phyloP scores from a whole-genome alignment of 2,797 vertebrate genomes.

The Danio aesculapii region DNA sequence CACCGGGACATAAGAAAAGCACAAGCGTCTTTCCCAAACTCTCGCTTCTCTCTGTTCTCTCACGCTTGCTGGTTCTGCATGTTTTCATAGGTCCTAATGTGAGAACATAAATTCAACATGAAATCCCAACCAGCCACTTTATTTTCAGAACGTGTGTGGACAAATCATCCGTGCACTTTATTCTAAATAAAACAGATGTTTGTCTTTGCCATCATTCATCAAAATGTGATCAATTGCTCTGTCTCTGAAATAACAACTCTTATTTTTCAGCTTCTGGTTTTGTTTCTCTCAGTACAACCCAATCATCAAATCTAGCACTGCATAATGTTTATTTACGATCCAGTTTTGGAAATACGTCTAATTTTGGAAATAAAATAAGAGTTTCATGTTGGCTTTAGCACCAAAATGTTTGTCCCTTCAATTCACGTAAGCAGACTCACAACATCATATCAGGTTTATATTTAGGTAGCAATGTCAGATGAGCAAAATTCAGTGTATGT shows the following conservation, averaged over 20 bases:
- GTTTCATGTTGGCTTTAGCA: constrained; percentile 23
- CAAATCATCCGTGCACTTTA: neutral
- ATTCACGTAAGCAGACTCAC: no score
- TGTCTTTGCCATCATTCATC: neutral
- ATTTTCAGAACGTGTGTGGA: neutral
- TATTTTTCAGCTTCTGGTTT: neutral
- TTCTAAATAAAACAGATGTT: neutral
- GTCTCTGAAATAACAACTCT: neutral
- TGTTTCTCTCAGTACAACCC: neutral
- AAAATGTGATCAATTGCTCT: neutral
- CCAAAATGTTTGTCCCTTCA: neutral
- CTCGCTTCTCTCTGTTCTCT: constrained; percentile 3
- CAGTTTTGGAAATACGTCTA: no score
- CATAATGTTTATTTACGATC: no score
- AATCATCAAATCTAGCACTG: neutral
- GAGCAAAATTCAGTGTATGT: no score
- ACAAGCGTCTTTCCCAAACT: constrained; percentile 5
- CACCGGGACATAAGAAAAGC: constrained; percentile 23
- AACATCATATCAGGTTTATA: no score
- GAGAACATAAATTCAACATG: constrained; percentile 20
- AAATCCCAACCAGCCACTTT: neutral
- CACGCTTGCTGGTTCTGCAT: constrained; percentile 25
- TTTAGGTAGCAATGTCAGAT: no score
- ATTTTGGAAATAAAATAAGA: no score
- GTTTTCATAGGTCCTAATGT: constrained; percentile 11